Conservation (phyloP, 1,140 invertebrate genomes). For the Hycleus phaleratus region DNA sequence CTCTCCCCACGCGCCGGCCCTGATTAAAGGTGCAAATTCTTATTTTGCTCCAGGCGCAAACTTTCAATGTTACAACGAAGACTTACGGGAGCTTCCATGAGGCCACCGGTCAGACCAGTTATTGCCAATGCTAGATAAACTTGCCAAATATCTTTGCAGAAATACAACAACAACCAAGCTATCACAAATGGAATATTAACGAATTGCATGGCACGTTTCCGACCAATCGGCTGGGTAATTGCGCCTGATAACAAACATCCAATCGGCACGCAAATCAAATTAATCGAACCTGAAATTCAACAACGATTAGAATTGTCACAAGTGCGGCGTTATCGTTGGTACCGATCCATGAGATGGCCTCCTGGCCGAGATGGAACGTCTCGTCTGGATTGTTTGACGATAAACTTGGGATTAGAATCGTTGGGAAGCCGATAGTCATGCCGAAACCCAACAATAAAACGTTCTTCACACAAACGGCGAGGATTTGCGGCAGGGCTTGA, state of each 20-base stretch:
- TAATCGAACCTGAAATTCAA: conserved; percentile 57
- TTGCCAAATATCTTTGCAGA: conserved; percentile 49
- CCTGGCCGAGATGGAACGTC: conserved; percentile 49
- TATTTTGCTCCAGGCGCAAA: too few species aligned
- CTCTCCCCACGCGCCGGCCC: too few species aligned
- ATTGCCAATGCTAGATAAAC: conserved; percentile 59
- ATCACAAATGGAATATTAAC: conserved; percentile 63
- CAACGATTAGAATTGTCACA: background rate
- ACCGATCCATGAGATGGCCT: conserved; percentile 66
- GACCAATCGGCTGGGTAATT: conserved; percentile 58
- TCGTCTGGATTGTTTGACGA: conserved; percentile 43
- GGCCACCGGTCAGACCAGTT: conserved; percentile 62
- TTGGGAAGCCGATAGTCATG: conserved; percentile 66
- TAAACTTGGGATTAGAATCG: conserved; percentile 65
- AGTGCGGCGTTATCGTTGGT: background rate
- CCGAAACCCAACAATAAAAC: conserved; percentile 59
- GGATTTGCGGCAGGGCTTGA: conserved; percentile 44
- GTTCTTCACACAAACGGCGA: conserved; percentile 58
- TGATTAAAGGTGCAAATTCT: too few species aligned
- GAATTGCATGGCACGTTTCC: conserved; percentile 63
- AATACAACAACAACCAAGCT: conserved; percentile 65
- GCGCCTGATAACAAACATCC: conserved; percentile 65
- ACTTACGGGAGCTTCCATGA: conserved; percentile 69
- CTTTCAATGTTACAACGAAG: background rate
- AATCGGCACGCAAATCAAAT: conserved; percentile 65